Base-by-base conservation (phyloP, 2,888 invertebrate species). In the Pseudococcus jackbeardsleyi region DNA sequence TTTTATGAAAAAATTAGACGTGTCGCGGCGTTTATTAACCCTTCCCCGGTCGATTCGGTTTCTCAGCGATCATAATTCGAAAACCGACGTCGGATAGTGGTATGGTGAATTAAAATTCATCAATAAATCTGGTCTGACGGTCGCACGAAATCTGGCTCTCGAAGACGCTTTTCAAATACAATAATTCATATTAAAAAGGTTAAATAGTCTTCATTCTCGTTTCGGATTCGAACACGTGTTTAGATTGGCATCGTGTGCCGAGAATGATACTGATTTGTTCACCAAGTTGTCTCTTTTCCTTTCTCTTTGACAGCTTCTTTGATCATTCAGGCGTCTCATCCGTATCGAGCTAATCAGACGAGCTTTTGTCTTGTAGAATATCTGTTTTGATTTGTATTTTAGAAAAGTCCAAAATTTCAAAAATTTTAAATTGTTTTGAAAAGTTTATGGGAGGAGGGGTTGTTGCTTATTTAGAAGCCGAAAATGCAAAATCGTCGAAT, bases 181-280 rank as follows among this genome's bases (percentile, higher is more conserved):
- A 59, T 59, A 19, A 59, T 59, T 59, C 59, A 59, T 59, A 59
- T 59, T 59, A 19, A 59, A 59, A 59, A 59, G 59, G 59, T 59
- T 59, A 59, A 59, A 59, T 19, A 59, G 59, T 6, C 59, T 59
- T 19, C 19, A 19, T 7, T n/a, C 59, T 59, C 0, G 5, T 59
- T 19, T 59, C 59, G n/a, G 5, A 59, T 11, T 59, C 19, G 59
- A 59, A 59, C 19, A 5, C 19, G 19, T 59, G n/a, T 59, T 59
- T 12, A 5, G 15, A 50, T 50, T 5, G 50, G 46, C 50, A 15
- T 50, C 50, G 50, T 50, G 50, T 50, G 50, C 12, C 17, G 17
- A 17, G 17, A 50, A 50, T 33, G 26, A 33, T 33, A 33, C 26
- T 33, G 26, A 33, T 33, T 33, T 33, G 26, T 33, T 2, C 26